A percentile compares a stretch with the other conserved stretches of the same genome.
These are phyloP conservation scores for Anthopleura xanthogrammica DNA, from an alignment of 92 coral and sea anemone species.

Conservation along the genomic window DNA sequence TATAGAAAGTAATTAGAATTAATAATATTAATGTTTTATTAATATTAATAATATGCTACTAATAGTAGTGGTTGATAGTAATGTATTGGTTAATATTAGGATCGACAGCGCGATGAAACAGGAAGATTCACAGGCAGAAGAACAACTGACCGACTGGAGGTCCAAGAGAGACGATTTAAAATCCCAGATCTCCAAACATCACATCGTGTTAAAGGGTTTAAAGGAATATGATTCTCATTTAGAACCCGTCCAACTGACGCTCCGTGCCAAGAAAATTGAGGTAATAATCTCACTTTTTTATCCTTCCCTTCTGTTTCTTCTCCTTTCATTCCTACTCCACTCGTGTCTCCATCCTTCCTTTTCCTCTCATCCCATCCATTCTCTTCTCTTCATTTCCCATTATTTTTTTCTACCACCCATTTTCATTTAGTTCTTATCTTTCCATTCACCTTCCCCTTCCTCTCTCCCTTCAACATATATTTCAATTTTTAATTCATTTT, in stretches of 20 bases:
- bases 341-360: background rate
- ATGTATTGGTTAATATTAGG: background rate
- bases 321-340: background rate
- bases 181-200: slow-evolving; percentile 13
- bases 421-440: too few relatives aligned
- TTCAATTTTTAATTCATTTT: too few relatives aligned
- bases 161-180: slow-evolving; percentile 19
- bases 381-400: background rate
- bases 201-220: slow-evolving; percentile 10
- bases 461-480: too few relatives aligned
- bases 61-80: background rate
- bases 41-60: background rate
- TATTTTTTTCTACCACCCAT: background rate
- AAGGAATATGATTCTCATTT: slow-evolving; percentile 17
- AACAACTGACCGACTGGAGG: slow-evolving; percentile 24
- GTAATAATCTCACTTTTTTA: slow-evolving; percentile 26
- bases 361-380: background rate
- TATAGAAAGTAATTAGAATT: too few relatives aligned
- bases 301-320: background rate
- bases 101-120: slow-evolving; percentile 10
- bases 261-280: slow-evolving; percentile 51
- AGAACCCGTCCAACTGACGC: slow-evolving; percentile 34
- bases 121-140: slow-evolving; percentile 14
- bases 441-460: background rate
- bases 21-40: background rate